phyloP scores from a whole-genome alignment of 2,797 vertebrate species.

The Sebastiscus tertius region DNA sequence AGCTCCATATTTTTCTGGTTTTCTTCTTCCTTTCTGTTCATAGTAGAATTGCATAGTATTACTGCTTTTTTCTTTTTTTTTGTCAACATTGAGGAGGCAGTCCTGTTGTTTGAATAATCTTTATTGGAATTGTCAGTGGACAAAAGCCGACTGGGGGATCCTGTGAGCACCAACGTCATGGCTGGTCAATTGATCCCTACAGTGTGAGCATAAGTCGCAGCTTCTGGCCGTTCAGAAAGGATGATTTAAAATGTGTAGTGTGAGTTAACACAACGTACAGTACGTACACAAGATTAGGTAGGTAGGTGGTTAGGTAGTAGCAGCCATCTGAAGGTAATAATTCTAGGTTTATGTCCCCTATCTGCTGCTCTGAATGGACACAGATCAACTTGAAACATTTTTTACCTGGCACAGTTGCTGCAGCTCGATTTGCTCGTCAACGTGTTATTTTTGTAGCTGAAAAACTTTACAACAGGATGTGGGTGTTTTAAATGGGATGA shows the following conservation, averaged over 20 bases:
- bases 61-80: not conserved
- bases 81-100: not conserved
- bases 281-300: not conserved
- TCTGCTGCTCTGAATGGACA: not conserved
- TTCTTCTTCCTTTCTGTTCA: too few species aligned
- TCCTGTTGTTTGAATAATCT: not conserved
- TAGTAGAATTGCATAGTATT: too few species aligned
- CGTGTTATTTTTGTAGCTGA: not conserved
- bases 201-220: too few species aligned
- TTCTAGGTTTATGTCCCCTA: not conserved
- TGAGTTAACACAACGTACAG: not conserved
- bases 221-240: too few species aligned
- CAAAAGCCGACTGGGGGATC: not conserved
- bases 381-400: not conserved
- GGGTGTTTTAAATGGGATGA: not conserved
- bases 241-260: too few species aligned
- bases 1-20: too few species aligned
- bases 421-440: not conserved
- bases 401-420: not conserved
- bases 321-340: not conserved
- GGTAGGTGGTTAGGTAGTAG: not conserved
- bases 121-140: not conserved
- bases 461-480: not conserved
- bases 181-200: too few species aligned
- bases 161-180: accelerated